Conservation (phyloP, 1,140 invertebrate genomes). For the Zaprionus nigranus region DNA sequence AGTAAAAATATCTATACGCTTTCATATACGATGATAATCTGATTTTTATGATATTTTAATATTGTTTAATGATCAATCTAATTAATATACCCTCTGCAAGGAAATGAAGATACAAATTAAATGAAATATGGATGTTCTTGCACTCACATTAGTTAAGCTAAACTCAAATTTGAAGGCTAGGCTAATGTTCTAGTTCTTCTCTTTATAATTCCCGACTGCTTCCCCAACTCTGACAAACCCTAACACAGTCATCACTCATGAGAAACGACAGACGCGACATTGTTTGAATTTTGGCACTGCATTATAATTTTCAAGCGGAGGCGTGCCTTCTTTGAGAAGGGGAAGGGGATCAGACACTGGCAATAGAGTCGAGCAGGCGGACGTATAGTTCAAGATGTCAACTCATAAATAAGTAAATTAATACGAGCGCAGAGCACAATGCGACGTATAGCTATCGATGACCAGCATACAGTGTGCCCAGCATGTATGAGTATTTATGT, state of each 20-base stretch:
- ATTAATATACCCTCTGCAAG: background rate
- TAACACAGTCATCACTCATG: conserved; percentile 41
- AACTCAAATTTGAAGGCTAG: background rate
- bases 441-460: conserved; percentile 7
- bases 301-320: conserved; percentile 57
- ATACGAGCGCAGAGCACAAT: conserved; percentile 37
- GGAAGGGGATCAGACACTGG: background rate
- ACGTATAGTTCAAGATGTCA: conserved; percentile 45
- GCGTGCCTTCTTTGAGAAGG: background rate
- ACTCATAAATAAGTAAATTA: conserved; percentile 58
- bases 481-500: too few relatives aligned
- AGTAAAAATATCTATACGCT: too few relatives aligned
- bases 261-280: conserved; percentile 49
- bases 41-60: background rate
- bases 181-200: background rate
- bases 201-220: background rate
- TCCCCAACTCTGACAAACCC: background rate
- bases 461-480: background rate
- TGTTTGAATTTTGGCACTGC: conserved; percentile 74
- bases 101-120: background rate
- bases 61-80: background rate
- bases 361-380: conserved; percentile 1
- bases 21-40: too few relatives aligned
- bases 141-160: background rate
- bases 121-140: background rate